Base-by-base conservation (phyloP, 2,888 invertebrate species). In the Xylocampa areola region DNA sequence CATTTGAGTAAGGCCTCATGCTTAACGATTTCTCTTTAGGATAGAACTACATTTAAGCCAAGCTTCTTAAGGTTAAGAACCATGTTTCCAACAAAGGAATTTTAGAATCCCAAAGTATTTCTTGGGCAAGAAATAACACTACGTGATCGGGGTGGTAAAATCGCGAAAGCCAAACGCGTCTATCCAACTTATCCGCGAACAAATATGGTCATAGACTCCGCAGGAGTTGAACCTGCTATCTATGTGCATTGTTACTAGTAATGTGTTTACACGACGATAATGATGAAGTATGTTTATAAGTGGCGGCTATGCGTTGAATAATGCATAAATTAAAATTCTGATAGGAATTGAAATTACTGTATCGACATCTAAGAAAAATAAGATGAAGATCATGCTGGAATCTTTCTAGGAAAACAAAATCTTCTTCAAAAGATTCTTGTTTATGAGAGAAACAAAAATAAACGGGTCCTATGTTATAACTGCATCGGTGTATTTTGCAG, bases 101-200 rank as follows among this genome's bases (percentile, higher is more conserved):
- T 87, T 85, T 80, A 78, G 80, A 84, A 82, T 84, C 68, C 60
- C 62, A 65, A 68, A 77, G 79, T 79, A 78, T 84, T 80, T 80
- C 82, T 77, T 64, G 63, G 57, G 73, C 78, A 83, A 86, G 85
- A 87, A 86, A 81, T 79, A 76, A 45, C 64, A 51, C 70, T 79
- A 87, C 88, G 89, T 89, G 88, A 85, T 76, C 80, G 65, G 87
- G 71, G 76, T 87, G 70, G 79, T 68, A 81, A 83, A 84, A 77
- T 77, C 50, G 68, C 73, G 73, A 77, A 76, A 82, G 79, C 82
- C 81, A 68, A 77, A 81, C 77, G 78, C 78, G 85, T 85, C 81
- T 80, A 66, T 76, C 78, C 78, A 74, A 73, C 66, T 81, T 81
- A 76, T 76, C 76, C 64, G 48, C 44, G 49, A 62, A 69, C 87